phyloP scores from a whole-genome alignment of 2,797 vertebrate species.

The Hemibagrus guttatus region DNA sequence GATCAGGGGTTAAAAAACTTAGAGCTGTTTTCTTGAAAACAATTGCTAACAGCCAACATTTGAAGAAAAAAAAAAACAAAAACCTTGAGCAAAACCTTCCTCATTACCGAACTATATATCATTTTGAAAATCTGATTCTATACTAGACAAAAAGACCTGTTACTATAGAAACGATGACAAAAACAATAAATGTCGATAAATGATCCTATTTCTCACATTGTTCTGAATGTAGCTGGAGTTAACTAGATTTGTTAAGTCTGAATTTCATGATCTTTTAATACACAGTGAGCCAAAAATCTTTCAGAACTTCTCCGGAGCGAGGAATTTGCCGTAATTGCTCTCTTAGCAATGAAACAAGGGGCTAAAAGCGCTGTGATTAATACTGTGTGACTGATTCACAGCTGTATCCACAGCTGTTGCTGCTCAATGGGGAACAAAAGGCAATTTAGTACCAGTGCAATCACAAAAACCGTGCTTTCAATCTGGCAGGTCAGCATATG shows the following conservation, averaged over 20 bases:
- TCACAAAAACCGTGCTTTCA: background rate
- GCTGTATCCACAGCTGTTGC: constrained; percentile 35
- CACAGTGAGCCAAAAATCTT: background rate
- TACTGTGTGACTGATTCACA: constrained; percentile 28
- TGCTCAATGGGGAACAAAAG: constrained; percentile 13
- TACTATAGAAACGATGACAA: background rate
- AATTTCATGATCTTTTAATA: background rate
- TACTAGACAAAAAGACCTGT: background rate
- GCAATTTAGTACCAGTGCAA: background rate
- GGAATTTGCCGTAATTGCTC: constrained; percentile 2
- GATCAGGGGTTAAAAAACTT: background rate
- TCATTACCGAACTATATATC: background rate
- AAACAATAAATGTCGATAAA: background rate
- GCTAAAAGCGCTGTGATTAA: constrained; percentile 30
- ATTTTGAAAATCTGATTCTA: background rate
- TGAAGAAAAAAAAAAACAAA: no score
- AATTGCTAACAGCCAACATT: background rate
- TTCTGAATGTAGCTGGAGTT: background rate
- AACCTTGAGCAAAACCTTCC: background rate
- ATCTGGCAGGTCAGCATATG: background rate
- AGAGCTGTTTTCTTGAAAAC: no score
- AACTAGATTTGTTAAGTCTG: background rate
- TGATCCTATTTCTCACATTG: background rate
- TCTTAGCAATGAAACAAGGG: constrained; percentile 12
- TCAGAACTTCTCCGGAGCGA: background rate